Evolutionary conservation across 1,140 invertebrate species (phyloP), one percentile per base, ranked within the genome.

Genomic region (Meloidogyne chitwoodi): DNA sequence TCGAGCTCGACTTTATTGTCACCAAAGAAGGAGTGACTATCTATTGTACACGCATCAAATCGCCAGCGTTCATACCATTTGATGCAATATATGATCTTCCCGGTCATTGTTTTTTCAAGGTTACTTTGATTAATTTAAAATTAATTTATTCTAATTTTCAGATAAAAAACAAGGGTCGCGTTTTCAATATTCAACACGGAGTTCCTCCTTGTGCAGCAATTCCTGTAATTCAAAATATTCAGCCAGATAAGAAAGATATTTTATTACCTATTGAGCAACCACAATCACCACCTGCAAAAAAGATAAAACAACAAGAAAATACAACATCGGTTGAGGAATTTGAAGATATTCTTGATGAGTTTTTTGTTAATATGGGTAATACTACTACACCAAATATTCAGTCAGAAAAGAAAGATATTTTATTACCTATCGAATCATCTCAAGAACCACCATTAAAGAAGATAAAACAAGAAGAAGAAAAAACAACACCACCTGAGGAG

Each of bases 21-120:
- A 68, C n/a, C 11, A 68, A 68, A 16, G 67, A 68, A 22, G 67
- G 67, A 12, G 67, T 68, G 22, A 44, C 38, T 24, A 31, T 68
- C 11, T 31, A 34, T 10, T 68, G 34, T 26, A 68, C 38, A 22
- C 67, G 67, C 5, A 22, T 68, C 48, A 68, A 68, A 68, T 22
- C 26, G 8, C 34, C 38, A 34, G 34, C 38, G 14, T 68, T 68
- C 12, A 48, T 68, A 22, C 67, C 67, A 1, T 68, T 68, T 24
- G 67, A 68, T 34, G 11, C 34, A 1, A 48, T 68, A 5, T 12
- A 31, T 11, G 67, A 68, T 38, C 27, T 68, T 11, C 67, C 67
- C 0, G 1, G 26, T 14, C 48, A 31, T 12, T 68, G 67, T 12
- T 38, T 26, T 29, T 68, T 68, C 26, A 38, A 22, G 11, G 67